Conservation (phyloP, 30 jellyfish, hydroid and myxozoan species). For the Chironex yamaguchii region DNA sequence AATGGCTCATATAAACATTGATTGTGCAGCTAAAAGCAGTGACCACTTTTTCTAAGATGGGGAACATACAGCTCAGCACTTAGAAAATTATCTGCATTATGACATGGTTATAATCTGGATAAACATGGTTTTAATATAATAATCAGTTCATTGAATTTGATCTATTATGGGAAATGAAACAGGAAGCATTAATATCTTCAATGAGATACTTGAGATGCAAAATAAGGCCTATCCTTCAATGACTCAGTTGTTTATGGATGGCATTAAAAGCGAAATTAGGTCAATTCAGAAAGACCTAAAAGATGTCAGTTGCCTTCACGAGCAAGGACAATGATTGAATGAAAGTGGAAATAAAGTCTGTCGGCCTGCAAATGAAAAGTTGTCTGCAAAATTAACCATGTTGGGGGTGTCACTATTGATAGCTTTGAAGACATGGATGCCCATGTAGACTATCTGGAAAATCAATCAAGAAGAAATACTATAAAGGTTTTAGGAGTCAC, state of each 20-base stretch:
- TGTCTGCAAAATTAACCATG: not conserved
- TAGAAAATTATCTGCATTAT: too few relatives aligned
- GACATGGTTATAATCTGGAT: too few relatives aligned
- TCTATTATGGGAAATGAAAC: slow-evolving; percentile 17
- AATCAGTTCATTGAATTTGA: too few relatives aligned
- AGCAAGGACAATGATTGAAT: too few relatives aligned
- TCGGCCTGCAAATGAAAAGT: slow-evolving; percentile 12
- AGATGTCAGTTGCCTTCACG: too few relatives aligned
- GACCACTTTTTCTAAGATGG: too few relatives aligned
- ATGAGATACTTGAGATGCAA: slow-evolving; percentile 19
- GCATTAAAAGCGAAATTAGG: slow-evolving; percentile 19
- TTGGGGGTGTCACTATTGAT: slow-evolving; percentile 2
- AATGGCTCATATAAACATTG: too few relatives aligned
- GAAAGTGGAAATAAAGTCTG: too few relatives aligned
- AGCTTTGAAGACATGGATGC: slow-evolving; percentile 64
- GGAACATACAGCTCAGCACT: too few relatives aligned
- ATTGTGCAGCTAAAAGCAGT: too few relatives aligned
- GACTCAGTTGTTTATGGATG: slow-evolving; percentile 27
- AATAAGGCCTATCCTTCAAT: slow-evolving; percentile 11
- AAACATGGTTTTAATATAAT: too few relatives aligned
- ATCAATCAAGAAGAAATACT: slow-evolving; percentile 50
- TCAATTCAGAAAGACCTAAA: slow-evolving; percentile 3
- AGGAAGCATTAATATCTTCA: slow-evolving; percentile 6
- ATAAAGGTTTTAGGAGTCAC: slow-evolving; percentile 53
- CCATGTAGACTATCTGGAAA: slow-evolving; percentile 50